phyloP scores from a whole-genome alignment of 2,797 vertebrate genomes.

The Xiphorhynchus erythropygius region DNA sequence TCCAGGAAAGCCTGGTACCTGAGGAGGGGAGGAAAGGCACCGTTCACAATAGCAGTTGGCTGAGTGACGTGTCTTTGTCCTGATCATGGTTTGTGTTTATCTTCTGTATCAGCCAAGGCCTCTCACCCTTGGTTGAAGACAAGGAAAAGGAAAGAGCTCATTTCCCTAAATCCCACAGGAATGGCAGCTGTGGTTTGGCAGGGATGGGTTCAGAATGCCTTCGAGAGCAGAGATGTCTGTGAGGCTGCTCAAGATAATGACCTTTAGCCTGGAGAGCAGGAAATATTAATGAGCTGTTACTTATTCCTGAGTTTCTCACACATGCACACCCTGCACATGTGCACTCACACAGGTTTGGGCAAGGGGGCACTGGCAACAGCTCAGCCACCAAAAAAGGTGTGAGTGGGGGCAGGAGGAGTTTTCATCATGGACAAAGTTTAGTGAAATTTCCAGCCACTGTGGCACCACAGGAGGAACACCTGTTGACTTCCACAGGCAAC shows the following conservation, averaged over 20 bases:
- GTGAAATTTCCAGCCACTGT: background rate
- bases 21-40: background rate
- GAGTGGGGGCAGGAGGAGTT: background rate
- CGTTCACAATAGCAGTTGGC: background rate
- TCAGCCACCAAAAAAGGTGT: background rate
- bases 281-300: conserved; percentile 13
- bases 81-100: background rate
- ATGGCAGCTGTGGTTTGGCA: conserved; percentile 5
- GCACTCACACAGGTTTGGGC: fast-evolving
- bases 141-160: background rate
- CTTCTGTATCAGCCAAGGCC: conserved; percentile 14
- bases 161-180: conserved; percentile 5
- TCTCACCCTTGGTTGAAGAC: background rate
- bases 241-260: background rate
- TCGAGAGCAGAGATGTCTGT: background rate
- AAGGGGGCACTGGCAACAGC: background rate
- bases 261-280: background rate
- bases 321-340: background rate
- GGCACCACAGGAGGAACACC: background rate
- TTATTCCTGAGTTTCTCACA: background rate
- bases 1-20: background rate
- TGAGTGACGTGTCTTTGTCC: background rate
- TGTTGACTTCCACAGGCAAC: background rate
- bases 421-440: background rate
- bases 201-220: background rate